Evolutionary conservation across 2,797 vertebrate genomes (phyloP).

Genomic region (Pristis pectinata): DNA sequence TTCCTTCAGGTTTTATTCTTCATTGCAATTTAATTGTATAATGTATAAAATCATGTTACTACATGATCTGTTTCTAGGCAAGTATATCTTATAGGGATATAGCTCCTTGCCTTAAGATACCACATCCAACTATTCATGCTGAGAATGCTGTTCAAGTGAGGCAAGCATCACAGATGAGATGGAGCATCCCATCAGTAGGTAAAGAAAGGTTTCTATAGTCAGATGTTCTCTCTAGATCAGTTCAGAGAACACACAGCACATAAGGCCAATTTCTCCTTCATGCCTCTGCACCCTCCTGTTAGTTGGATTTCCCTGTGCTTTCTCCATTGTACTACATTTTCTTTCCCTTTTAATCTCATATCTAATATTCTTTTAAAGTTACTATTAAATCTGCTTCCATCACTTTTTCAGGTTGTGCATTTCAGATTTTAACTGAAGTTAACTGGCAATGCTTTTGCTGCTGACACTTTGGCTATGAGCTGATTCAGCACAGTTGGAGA

Average conservation of each 20-base stretch:
- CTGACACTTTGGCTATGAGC: not conserved
- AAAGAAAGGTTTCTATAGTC: not conserved
- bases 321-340: not conserved
- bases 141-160: not conserved
- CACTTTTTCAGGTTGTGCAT: not conserved
- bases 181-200: not conserved
- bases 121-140: not conserved
- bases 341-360: no score
- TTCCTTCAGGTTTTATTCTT: no score
- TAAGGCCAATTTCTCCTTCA: not conserved
- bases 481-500: not conserved
- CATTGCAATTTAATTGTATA: no score
- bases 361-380: not conserved
- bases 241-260: not conserved
- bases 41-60: no score
- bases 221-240: not conserved
- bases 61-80: no score
- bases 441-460: not conserved
- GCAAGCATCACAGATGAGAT: not conserved
- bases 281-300: not conserved
- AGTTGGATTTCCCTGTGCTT: not conserved
- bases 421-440: not conserved
- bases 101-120: not conserved
- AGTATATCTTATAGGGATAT: not conserved
- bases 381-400: not conserved